These are phyloP conservation scores for Geococcyx californianus DNA, from an alignment of 2,113 vertebrate genomes.

Conservation along the genomic window DNA sequence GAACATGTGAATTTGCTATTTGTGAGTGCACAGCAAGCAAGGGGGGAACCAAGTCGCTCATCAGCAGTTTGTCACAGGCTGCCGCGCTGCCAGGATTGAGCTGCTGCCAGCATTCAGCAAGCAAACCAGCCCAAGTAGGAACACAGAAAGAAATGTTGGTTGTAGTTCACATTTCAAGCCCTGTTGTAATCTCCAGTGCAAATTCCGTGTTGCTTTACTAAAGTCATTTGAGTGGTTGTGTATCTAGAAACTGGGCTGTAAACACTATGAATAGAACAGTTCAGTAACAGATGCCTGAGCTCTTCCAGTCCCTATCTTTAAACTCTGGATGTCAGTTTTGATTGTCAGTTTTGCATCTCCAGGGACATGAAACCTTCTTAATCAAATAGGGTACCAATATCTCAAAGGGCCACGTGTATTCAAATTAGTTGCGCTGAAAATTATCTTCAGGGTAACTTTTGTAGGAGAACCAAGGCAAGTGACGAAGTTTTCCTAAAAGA, in stretches of 20 bases:
- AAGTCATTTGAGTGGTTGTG: accelerated
- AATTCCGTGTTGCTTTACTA: background rate
- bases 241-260: background rate
- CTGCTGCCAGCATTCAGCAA: background rate
- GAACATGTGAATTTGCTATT: background rate
- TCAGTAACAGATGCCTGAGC: background rate
- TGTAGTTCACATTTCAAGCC: background rate
- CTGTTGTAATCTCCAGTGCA: background rate
- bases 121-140: accelerated
- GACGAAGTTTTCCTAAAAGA: background rate
- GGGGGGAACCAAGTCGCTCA: background rate
- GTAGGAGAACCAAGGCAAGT: background rate
- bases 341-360: background rate
- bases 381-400: background rate
- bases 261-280: background rate
- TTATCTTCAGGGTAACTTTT: background rate
- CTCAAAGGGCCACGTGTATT: background rate
- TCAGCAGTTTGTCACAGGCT: background rate
- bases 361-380: background rate
- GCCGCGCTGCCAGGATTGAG: background rate
- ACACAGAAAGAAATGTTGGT: background rate
- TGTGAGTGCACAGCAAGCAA: accelerated
- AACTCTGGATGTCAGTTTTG: background rate
- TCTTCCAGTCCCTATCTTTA: background rate
- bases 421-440: background rate